Percentiles rank a stretch among this genome's conserved stretches.
Conservation (phyloP, 2,888 invertebrate genomes). For the Melieria crassipennis region DNA sequence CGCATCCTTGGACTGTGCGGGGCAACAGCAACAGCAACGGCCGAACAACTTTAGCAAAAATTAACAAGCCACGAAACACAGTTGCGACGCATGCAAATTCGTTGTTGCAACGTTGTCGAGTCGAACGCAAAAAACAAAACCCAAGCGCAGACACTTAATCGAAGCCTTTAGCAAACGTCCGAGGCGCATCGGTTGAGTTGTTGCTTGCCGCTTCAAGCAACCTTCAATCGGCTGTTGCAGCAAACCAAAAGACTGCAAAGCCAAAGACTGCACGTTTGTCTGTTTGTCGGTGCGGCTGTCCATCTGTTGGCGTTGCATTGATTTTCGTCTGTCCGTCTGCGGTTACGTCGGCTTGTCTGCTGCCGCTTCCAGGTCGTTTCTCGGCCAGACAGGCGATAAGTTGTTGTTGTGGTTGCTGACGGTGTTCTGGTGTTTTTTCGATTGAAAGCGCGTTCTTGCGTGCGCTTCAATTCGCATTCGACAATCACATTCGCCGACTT, state of each 20-base stretch:
- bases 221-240: too few relatives aligned
- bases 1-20: constrained; percentile 10
- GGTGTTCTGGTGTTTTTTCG: background rate
- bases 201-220: too few relatives aligned
- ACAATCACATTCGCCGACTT: too few relatives aligned
- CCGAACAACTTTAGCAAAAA: constrained; percentile 53
- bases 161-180: too few relatives aligned
- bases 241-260: too few relatives aligned
- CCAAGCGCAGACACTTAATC: too few relatives aligned
- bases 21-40: too few relatives aligned
- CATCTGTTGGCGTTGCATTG: background rate
- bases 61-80: constrained; percentile 62
- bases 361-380: background rate
- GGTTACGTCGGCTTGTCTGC: background rate
- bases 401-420: background rate
- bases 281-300: constrained; percentile 10
- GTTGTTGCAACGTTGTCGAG: constrained; percentile 48
- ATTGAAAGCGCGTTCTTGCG: constrained; percentile 1
- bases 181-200: too few relatives aligned
- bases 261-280: background rate
- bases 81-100: constrained; percentile 62
- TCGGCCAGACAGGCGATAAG: constrained; percentile 4
- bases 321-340: background rate
- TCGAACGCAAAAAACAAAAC: background rate
- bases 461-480: background rate